Evolutionary conservation across 2,888 invertebrate species (phyloP), one percentile per base, ranked within the genome.

Genomic region (Caradrina clavipalpis): DNA sequence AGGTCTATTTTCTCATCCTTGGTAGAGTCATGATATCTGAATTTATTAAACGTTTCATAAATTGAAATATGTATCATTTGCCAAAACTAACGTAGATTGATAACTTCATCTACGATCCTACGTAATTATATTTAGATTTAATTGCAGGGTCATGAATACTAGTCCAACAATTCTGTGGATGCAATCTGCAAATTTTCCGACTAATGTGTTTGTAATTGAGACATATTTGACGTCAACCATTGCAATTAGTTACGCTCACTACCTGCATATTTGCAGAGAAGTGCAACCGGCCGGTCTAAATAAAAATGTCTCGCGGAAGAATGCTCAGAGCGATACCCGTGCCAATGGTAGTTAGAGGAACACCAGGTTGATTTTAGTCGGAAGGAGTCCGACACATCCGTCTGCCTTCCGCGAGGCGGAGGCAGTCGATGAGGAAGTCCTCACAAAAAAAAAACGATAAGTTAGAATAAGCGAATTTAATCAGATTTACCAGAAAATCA

Each of bases 171-270:
- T n/a, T 26, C 26, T 26, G 2, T 26, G 26, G 2, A 26, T 26
- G 26, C 26, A 26, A 26, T 26, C 26, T 26, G 26, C 26, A 3
- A 26, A 26, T 26, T 58, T 55, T 39, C 15, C 21, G 8, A 22
- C 39, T 19, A 57, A 76, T 60, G 60, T 47, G 59, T 60, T 56
- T 35, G 21, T 42, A 42, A 69, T 60, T 39, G 26, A 8, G 39
- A 4, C 56, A 53, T 15, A 45, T 31, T 31, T 21, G 13, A 17
- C 13, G 19, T 39, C 17, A 17, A 31, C 6, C 42, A 11, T 47
- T 55, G 15, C 19, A 11, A 26, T 39, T 17, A 22, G 8, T 35
- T 8, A 35, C 7, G 35, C 6, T 35, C 35, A 8, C 6, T 35
- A 35, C 35, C 6, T 35, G 1, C 35, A n/a, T n/a, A n/a, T n/a